Evolutionary conservation across 2,888 invertebrate species (phyloP).

Genomic region (Entomobrya proxima): DNA sequence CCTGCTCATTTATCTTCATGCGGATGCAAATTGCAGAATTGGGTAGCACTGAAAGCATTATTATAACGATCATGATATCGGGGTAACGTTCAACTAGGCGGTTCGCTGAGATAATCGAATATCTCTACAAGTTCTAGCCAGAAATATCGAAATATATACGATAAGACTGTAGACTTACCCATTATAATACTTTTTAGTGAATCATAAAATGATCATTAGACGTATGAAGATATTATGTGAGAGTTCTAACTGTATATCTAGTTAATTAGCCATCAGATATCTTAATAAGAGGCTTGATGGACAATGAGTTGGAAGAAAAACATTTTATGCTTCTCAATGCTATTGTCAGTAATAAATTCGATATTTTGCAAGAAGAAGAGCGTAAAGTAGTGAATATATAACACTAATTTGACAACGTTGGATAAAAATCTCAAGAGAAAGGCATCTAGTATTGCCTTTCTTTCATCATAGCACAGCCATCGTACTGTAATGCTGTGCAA

Average conservation of each 20-base stretch:
- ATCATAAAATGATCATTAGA: background rate
- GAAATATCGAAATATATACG: no score
- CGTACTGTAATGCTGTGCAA: background rate
- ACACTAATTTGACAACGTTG: no score
- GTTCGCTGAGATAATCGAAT: no score
- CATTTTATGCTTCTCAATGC: background rate
- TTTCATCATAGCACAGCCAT: background rate
- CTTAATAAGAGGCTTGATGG: conserved; percentile 21
- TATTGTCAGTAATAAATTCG: background rate
- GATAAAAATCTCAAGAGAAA: no score
- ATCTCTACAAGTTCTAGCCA: no score
- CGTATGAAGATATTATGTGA: background rate
- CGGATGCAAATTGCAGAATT: no score
- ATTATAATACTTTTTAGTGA: background rate
- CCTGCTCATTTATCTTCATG: no score
- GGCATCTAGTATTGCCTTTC: background rate
- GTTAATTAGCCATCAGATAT: conserved; percentile 15
- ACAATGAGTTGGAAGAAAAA: conserved; percentile 29
- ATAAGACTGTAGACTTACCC: no score
- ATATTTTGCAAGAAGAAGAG: background rate
- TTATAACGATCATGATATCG: no score
- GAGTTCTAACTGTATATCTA: background rate
- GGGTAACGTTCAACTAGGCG: no score
- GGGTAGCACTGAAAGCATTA: no score
- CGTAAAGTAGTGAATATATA: background rate